These are phyloP conservation scores for Cyphomyrmex costatus DNA, from an alignment of 1,140 invertebrate genomes.

Conservation along the genomic window DNA sequence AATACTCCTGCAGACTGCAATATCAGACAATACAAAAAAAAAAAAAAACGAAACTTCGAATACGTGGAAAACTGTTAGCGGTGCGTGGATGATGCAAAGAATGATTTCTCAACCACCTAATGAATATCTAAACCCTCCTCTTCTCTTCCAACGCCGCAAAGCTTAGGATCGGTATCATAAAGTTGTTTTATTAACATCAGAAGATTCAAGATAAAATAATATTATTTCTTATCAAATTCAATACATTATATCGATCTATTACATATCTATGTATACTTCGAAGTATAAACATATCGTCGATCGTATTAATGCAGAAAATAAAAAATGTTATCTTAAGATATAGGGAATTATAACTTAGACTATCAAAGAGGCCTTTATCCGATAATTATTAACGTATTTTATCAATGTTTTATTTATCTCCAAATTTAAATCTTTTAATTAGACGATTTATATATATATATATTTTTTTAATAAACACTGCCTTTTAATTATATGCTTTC, in stretches of 20 bases:
- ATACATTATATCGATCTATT: background rate
- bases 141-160: background rate
- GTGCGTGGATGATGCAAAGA: conserved; percentile 54
- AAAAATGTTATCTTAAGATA: background rate
- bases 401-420: conserved; percentile 8
- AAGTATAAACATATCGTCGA: conserved; percentile 12
- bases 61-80: conserved; percentile 42
- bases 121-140: background rate
- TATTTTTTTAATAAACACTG: background rate
- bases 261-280: background rate
- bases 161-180: conserved; percentile 38
- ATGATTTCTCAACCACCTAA: conserved; percentile 30
- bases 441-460: background rate
- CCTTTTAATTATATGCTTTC: background rate
- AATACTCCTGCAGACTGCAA: conserved; percentile 60
- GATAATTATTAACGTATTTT: background rate
- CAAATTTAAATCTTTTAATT: background rate
- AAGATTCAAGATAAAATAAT: conserved; percentile 14
- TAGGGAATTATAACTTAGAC: conserved; percentile 23
- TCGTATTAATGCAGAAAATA: background rate
- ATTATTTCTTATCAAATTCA: background rate
- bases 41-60: conserved; percentile 60
- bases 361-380: background rate
- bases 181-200: conserved; percentile 28
- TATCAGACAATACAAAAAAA: conserved; percentile 70